Evolutionary conservation across 2,797 vertebrate genomes (phyloP).

Genomic region (Capromys pilorides): DNA sequence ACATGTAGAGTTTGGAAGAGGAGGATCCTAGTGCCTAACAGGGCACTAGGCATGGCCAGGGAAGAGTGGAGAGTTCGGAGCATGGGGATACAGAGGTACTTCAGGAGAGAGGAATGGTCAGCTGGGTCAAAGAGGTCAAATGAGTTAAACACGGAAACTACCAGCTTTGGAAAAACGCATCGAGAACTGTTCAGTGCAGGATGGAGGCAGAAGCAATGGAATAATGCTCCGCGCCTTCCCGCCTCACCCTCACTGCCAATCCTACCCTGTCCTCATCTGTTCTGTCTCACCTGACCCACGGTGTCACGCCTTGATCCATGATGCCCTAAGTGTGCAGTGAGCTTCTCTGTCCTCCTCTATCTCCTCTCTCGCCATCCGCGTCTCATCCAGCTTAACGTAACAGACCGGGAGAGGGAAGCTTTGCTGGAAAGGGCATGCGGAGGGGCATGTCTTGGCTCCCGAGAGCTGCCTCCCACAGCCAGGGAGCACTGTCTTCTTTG

Average conservation of each 20-base stretch:
- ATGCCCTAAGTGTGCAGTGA: neutral
- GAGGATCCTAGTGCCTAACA: neutral
- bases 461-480: neutral
- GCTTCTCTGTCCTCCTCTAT: too few relatives aligned
- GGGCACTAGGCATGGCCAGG: neutral
- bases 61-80: neutral
- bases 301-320: neutral
- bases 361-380: neutral
- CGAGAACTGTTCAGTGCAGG: neutral
- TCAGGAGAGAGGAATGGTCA: neutral
- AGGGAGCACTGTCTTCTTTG: neutral
- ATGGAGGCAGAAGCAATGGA: neutral
- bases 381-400: neutral
- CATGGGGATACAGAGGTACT: neutral
- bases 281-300: neutral
- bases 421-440: neutral
- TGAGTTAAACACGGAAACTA: fast-evolving
- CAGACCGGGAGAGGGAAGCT: neutral
- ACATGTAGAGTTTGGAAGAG: neutral
- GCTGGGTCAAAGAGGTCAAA: neutral
- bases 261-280: neutral
- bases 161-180: too few relatives aligned
- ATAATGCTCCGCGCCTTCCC: neutral
- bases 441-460: neutral
- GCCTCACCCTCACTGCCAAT: neutral